Evolutionary conservation across 2,888 invertebrate genomes (phyloP), one percentile per base, ranked within the genome.

Genomic region (Drosophila putrida): DNA sequence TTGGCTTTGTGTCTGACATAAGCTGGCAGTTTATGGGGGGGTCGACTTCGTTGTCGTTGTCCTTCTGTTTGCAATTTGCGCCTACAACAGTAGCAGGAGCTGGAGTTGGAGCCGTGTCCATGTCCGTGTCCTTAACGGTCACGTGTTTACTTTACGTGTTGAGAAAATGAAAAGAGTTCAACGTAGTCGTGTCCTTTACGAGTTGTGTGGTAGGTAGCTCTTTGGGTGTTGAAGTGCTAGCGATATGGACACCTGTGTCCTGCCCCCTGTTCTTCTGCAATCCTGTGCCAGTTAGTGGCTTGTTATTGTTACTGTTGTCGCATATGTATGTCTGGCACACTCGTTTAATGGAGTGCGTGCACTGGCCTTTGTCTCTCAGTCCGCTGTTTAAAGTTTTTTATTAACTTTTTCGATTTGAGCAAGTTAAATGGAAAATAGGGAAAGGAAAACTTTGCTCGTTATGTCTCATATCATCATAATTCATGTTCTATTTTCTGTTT

Each of bases 61-160:
- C 82, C 88, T 84, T 88, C 88, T 89, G 89, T 84, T 87, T 78
- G 82, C 85, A 89, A 84, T 84, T 89, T 84, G 85, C 90, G 90
- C 90, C 90, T 90, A 90, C 90, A 86, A 89, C 85, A 69, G 46
- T n/a, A 31, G n/a, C 39, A 36, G 13, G n/a, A 31, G 41, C 43
- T 0, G 53, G 9, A 9, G 9, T 55, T 20, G 39, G 33, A 44
- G 41, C 61, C 47, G 47, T 61, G 53, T 80, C 71, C 80, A 55
- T 81, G 85, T 67, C 70, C 61, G 71, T 77, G 61, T 89, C 79
- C 89, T 89, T 82, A 82, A 82, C 88, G 87, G 88, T 85, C 90
- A 85, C 85, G 85, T 85, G 85, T 90, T 85, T 85, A 78, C 84
- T 86, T 89, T 85, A 85, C 85, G 85, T 85, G 85, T 86, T 87